Evolutionary conservation across 2,888 invertebrate species (phyloP), one percentile per base, ranked within the genome.

Genomic region (Onthophagus sagittarius): DNA sequence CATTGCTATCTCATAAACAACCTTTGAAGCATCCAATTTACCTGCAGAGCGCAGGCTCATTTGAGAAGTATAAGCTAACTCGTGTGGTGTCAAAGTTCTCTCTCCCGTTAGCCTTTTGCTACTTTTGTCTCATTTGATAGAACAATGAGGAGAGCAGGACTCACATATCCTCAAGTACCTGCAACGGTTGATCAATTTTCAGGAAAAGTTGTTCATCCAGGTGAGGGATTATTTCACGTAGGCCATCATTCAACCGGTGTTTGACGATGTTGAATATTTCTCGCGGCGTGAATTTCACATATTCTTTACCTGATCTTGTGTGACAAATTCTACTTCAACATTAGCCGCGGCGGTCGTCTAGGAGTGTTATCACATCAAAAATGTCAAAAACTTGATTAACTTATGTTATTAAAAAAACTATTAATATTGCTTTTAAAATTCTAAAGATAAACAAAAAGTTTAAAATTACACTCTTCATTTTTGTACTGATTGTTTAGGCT

Each of bases 11-110:
- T 79, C 77, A 63, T 72, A 62, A 33, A 77, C 70, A 6, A 78
- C 73, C 62, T 77, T 78, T 15, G 78, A 64, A 62, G 78, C 76
- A 69, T 77, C 74, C 14, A 74, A 23, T 23, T 77, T 73, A 70
- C 78, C 77, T 32, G 72, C 70, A 72, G 69, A 71, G 5, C 77
- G 77, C 13, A 78, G 75, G 73, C 73, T 73, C 76, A 78, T 78
- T 74, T 78, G 77, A 9, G 75, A 63, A 13, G 77, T 77, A 23
- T 77, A 78, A 3, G 72, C 67, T 71, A 75, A 63, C 72, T 72
- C 67, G 3, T 77, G 69, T 14, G 75, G 63, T 72, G 53, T 73
- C 23, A 65, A 62, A 33, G 71, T 15, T 64, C 23, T 64, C 64
- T 9, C 7, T 15, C 9, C 64, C 14, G 23, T 15, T 64, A 9